Evolutionary conservation across 2,113 vertebrate species (phyloP), one percentile per base, ranked within the genome.

Genomic region (Bungarus multicinctus): DNA sequence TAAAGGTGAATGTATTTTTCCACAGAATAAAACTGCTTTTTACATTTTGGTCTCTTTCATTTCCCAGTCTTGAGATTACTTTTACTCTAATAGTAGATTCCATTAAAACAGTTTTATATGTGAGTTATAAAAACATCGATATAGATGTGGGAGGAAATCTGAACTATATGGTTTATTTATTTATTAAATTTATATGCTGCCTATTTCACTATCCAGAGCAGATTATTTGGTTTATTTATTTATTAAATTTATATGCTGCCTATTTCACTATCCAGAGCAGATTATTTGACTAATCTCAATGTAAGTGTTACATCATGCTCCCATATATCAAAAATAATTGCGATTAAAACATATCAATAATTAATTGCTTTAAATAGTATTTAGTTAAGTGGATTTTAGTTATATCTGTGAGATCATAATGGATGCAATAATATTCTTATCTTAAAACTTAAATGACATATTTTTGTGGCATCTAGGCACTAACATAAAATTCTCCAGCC

Each of bases 1-100:
- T 92, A 0, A 74, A 87, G 7, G 50, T 10, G 4, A 3, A 0
- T 55, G 14, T 57, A 23, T 93, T 95, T 96, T 89, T 4, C 14
- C 88, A 23, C 1, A 1, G 74, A 53, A n/a, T 91, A 96, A 93
- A 93, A 50, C 47, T 81, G 34, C 94, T 92, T 81, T 91, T 20
- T 45, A 34, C n/a, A 52, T 53, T 34, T 92, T 11, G 34, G 12
- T 3, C 5, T 5, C 8, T n/a, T 53, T 47, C n/a, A 81, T 22
- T 64, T 69, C 20, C 20, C 50, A 50, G 23, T 30, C 58, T 22
- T 81, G 50, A 90, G n/a, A 53, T 25, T 39, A n/a, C 43, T 90
- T 85, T 54, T 27, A 43, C 69, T 34, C 8, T 91, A 85, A 43
- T 0, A 43, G 3, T 54, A 74, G 30, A 60, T 22, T 50, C n/a